These are phyloP conservation scores for Siniperca knerii DNA, from an alignment of 2,113 vertebrate genomes.

Conservation along the genomic window DNA sequence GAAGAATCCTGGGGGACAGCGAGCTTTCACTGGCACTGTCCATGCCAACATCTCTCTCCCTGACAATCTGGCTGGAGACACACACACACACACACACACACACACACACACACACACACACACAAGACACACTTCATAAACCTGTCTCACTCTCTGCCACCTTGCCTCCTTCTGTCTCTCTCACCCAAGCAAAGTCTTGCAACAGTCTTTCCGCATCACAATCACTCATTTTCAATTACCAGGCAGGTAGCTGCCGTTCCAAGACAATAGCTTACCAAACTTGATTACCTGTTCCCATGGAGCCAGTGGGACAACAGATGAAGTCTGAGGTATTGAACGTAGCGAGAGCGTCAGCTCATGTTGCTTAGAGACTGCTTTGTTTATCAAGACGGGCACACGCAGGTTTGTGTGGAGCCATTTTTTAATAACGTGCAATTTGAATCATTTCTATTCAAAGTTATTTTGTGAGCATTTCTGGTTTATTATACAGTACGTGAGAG, in stretches of 20 bases:
- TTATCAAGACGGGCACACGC: conserved; percentile 22
- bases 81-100: conserved; percentile 29
- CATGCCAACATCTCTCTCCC: conserved; percentile 39
- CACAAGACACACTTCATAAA: conserved; percentile 33
- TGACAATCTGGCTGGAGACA: conserved; percentile 48
- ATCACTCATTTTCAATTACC: conserved; percentile 79
- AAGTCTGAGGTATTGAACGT: conserved; percentile 62
- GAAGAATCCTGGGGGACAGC: conserved; percentile 54
- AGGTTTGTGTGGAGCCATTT: conserved; percentile 14
- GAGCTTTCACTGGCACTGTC: conserved; percentile 45
- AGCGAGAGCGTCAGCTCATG: conserved; percentile 35
- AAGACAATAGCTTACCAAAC: conserved; percentile 74
- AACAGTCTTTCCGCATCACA: conserved; percentile 65
- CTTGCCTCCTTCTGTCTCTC: conserved; percentile 37
- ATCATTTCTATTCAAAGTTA: conserved; percentile 23
- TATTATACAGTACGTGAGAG: background rate
- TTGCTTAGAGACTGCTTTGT: conserved; percentile 62
- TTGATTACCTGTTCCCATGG: conserved; percentile 79
- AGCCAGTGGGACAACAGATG: conserved; percentile 67
- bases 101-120: conserved; percentile 27
- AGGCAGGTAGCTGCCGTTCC: conserved; percentile 70
- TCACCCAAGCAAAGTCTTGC: conserved; percentile 33
- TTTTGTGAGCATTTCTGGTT: conserved; percentile 9
- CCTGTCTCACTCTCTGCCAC: conserved; percentile 34
- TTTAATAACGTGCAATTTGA: conserved; percentile 47